phyloP scores from a whole-genome alignment of 2,797 vertebrate genomes.

The Hoplostethus atlanticus region DNA sequence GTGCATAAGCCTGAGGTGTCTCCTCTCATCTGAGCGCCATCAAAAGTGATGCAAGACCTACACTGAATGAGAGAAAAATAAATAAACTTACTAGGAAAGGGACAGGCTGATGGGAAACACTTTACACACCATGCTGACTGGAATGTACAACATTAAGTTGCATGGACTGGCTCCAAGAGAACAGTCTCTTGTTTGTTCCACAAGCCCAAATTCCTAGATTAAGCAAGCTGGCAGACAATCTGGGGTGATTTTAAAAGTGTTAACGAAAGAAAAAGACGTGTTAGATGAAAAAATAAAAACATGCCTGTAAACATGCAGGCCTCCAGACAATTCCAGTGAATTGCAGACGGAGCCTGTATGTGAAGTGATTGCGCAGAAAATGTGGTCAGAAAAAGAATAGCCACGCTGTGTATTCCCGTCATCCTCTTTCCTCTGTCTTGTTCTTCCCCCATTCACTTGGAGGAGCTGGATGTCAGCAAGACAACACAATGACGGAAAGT shows the following conservation, averaged over 20 bases:
- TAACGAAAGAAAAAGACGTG: conserved; percentile 4
- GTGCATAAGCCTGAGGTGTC: neutral
- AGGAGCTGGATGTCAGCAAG: conserved; percentile 80
- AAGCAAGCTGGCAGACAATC: neutral
- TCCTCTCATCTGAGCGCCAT: conserved; percentile 16
- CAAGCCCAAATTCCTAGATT: conserved; percentile 6
- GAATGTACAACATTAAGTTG: neutral
- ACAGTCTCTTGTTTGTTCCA: neutral
- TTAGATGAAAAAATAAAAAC: conserved; percentile 2
- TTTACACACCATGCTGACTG: conserved; percentile 1
- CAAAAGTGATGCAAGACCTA: conserved; percentile 21
- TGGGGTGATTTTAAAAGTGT: neutral
- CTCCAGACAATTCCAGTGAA: neutral
- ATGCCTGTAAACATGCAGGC: conserved; percentile 1
- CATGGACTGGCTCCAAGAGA: conserved; percentile 1
- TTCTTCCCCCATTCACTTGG: conserved; percentile 71
- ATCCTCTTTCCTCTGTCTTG: conserved; percentile 39
- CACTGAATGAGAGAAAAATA: neutral
- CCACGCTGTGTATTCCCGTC: conserved; percentile 40
- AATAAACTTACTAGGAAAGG: neutral
- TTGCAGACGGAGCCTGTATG: conserved; percentile 13
- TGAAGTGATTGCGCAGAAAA: conserved; percentile 71
- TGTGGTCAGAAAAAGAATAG: conserved; percentile 80
- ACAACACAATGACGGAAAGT: conserved; percentile 82
- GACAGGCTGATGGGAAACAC: conserved; percentile 15